These are phyloP conservation scores for Mamestra brassicae DNA, from an alignment of 2,888 invertebrate species.

Conservation along the genomic window DNA sequence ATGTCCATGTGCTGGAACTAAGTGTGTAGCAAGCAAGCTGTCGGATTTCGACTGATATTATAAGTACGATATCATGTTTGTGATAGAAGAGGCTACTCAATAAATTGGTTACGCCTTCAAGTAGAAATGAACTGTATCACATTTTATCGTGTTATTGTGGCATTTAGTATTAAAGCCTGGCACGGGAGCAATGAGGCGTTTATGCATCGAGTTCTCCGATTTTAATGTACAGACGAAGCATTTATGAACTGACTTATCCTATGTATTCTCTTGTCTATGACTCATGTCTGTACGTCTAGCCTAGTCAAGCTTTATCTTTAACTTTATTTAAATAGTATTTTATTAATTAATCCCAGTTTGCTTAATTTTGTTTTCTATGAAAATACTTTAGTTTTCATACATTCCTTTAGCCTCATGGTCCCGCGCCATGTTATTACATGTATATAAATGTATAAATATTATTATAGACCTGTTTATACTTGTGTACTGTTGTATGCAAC, in stretches of 20 bases:
- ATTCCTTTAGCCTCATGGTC: constrained; percentile 82
- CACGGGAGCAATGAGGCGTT: constrained; percentile 70
- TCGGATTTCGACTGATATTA: constrained; percentile 77
- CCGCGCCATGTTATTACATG: constrained; percentile 75
- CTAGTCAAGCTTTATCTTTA: constrained; percentile 69
- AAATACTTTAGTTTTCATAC: constrained; percentile 75
- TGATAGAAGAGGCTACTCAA: constrained; percentile 74
- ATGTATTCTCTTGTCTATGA: constrained; percentile 25
- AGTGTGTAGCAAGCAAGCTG: constrained; percentile 60
- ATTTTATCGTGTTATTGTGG: constrained; percentile 73
- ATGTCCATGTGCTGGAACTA: constrained; percentile 22
- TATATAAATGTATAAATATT: constrained; percentile 84
- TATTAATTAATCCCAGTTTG: constrained; percentile 37
- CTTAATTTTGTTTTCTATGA: constrained; percentile 52
- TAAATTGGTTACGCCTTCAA: constrained; percentile 62
- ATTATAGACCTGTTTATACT: constrained; percentile 83
- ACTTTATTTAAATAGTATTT: constrained; percentile 38
- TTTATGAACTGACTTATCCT: constrained; percentile 31
- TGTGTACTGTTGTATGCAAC: constrained; percentile 87
- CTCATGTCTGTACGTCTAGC: constrained; percentile 49
- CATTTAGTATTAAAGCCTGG: constrained; percentile 80
- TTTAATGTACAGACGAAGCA: constrained; percentile 45
- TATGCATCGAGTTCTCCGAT: constrained; percentile 57
- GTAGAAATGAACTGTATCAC: constrained; percentile 69
- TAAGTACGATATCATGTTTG: constrained; percentile 73